Percentiles rank a stretch among this genome's conserved stretches.
These are phyloP conservation scores for Microcebus lehilahytsara DNA, from an alignment of 2,113 vertebrate species.

Conservation along the genomic window DNA sequence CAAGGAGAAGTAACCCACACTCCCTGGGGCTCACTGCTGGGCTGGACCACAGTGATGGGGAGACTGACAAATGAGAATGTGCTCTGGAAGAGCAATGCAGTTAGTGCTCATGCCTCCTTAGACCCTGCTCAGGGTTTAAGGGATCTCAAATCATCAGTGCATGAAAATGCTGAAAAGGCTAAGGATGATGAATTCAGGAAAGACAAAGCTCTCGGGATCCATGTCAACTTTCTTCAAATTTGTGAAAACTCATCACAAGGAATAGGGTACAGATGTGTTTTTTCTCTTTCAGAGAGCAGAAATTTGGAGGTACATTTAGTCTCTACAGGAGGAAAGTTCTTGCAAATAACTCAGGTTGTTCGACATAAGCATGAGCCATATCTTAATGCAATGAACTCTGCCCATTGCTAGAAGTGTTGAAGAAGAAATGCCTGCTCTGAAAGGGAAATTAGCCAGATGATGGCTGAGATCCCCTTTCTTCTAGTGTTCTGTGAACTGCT, in stretches of 20 bases:
- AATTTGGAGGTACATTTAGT: not conserved
- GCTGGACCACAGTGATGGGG: not conserved
- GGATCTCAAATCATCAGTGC: not conserved
- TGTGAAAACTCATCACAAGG: not conserved
- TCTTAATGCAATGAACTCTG: not conserved
- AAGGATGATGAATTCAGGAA: not conserved
- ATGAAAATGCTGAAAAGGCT: not conserved
- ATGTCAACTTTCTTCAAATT: not conserved
- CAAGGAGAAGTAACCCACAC: not conserved
- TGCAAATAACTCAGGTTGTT: not conserved
- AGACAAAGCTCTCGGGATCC: not conserved
- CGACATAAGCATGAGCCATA: not conserved
- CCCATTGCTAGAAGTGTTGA: not conserved
- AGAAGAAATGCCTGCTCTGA: not conserved
- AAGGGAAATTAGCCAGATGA: not conserved
- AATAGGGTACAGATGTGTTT: too few relatives aligned
- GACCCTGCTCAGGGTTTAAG: not conserved
- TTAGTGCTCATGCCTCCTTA: not conserved
- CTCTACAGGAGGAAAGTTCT: not conserved
- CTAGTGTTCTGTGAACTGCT: not conserved
- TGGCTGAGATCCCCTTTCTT: not conserved
- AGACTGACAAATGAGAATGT: not conserved
- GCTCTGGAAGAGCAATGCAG: not conserved
- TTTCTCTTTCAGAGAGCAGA: not conserved
- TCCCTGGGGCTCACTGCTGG: not conserved